Evolutionary conservation across 2,888 invertebrate genomes (phyloP).

Genomic region (Drosophila aldrichi): DNA sequence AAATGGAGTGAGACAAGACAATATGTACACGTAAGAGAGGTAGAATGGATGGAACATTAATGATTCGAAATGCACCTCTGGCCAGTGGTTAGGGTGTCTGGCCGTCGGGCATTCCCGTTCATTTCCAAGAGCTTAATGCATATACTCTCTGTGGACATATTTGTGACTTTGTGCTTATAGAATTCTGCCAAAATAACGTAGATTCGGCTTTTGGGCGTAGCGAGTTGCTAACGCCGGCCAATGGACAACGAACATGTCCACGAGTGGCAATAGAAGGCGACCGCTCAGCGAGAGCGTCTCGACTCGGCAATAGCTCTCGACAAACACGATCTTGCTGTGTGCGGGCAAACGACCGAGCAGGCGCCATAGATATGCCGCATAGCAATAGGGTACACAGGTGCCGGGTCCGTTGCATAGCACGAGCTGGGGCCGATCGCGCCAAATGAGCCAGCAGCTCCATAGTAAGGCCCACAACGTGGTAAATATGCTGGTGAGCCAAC

Average conservation of each 20-base stretch:
- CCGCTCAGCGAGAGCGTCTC: conserved; percentile 95
- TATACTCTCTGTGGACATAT: neutral
- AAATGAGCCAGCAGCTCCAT: conserved; percentile 89
- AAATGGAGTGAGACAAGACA: neutral
- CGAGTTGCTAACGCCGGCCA: conserved; percentile 91
- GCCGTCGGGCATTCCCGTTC: neutral
- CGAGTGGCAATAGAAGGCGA: conserved; percentile 92
- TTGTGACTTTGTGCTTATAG: conserved; percentile 84
- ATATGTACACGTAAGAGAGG: neutral
- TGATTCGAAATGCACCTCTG: neutral
- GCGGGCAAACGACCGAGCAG: conserved; percentile 87
- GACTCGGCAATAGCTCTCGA: conserved; percentile 98
- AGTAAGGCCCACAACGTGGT: conserved; percentile 92
- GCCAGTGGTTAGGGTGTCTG: neutral
- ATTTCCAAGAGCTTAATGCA: neutral
- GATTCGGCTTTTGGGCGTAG: conserved; percentile 83
- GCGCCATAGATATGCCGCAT: conserved; percentile 91
- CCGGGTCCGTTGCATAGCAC: conserved; percentile 98
- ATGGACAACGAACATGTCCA: conserved; percentile 95
- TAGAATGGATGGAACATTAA: neutral
- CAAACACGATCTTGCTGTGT: conserved; percentile 92
- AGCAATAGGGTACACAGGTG: conserved; percentile 96
- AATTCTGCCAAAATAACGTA: conserved; percentile 92
- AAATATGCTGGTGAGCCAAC: conserved; percentile 91
- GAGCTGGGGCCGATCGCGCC: conserved; percentile 90